Evolutionary conservation across 2,888 invertebrate species (phyloP).

Genomic region (Ypsolopha sequella): DNA sequence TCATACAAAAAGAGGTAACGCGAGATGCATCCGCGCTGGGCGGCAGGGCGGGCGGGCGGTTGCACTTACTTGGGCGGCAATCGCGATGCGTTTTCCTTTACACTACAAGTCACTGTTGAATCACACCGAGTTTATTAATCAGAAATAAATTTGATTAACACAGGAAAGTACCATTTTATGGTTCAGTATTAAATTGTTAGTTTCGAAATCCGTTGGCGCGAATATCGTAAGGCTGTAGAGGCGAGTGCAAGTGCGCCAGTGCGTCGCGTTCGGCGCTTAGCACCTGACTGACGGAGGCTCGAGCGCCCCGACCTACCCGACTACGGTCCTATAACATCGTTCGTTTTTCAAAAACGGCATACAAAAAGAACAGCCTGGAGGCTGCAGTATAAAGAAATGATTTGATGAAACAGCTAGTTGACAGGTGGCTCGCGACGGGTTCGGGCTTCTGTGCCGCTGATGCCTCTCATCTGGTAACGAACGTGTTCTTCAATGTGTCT

Average conservation of each 20-base stretch:
- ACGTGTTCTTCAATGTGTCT: too few relatives aligned
- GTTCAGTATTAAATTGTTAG: not conserved
- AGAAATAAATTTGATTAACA: not conserved
- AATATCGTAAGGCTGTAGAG: slow-evolving; percentile 28
- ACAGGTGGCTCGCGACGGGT: slow-evolving; percentile 64
- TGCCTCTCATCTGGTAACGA: not conserved
- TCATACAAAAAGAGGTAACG: not conserved
- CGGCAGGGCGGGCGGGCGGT: not conserved
- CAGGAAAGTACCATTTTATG: not conserved
- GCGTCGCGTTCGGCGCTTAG: slow-evolving; percentile 57
- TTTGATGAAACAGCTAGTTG: slow-evolving; percentile 64
- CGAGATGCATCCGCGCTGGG: not conserved
- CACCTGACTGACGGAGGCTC: slow-evolving; percentile 63
- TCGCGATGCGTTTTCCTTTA: not conserved
- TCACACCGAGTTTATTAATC: not conserved
- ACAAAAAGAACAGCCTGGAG: slow-evolving; percentile 54
- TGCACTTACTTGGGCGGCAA: not conserved
- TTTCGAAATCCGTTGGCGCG: not conserved
- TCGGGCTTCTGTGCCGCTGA: slow-evolving; percentile 22
- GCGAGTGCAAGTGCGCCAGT: slow-evolving; percentile 22
- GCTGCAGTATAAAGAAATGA: slow-evolving; percentile 65
- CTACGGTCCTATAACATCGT: slow-evolving; percentile 49
- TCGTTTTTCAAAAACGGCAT: slow-evolving; percentile 50
- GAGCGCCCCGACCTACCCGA: slow-evolving; percentile 67
- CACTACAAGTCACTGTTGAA: not conserved